These are phyloP conservation scores for Buphagus erythrorhynchus DNA, from an alignment of 2,797 vertebrate genomes.

Conservation along the genomic window DNA sequence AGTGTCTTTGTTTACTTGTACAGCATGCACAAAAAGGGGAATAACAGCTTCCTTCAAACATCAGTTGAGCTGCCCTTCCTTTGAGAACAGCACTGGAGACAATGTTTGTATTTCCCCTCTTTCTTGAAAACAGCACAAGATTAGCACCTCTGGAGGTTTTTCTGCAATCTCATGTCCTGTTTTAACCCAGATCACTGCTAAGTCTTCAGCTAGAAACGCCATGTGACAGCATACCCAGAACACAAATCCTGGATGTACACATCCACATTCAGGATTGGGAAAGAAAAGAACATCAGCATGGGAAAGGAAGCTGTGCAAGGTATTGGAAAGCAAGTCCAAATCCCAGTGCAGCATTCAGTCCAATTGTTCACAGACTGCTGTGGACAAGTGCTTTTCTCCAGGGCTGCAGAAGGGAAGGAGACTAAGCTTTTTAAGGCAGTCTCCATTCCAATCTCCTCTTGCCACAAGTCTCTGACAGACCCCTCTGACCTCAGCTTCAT, in stretches of 20 bases:
- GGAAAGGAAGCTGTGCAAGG: background rate
- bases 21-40: background rate
- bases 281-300: background rate
- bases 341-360: background rate
- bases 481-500: background rate
- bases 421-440: background rate
- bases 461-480: background rate
- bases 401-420: background rate
- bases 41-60: background rate
- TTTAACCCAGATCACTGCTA: background rate
- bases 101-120: background rate
- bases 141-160: background rate
- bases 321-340: background rate
- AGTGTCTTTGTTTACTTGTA: background rate
- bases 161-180: background rate
- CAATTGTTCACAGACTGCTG: background rate
- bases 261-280: rapidly evolving
- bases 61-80: background rate
- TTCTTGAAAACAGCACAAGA: background rate
- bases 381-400: background rate
- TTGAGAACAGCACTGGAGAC: background rate
- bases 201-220: background rate
- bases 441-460: background rate
- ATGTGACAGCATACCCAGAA: background rate
- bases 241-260: background rate